phyloP scores from a whole-genome alignment of 2,113 vertebrate genomes.

The Miniopterus natalensis region DNA sequence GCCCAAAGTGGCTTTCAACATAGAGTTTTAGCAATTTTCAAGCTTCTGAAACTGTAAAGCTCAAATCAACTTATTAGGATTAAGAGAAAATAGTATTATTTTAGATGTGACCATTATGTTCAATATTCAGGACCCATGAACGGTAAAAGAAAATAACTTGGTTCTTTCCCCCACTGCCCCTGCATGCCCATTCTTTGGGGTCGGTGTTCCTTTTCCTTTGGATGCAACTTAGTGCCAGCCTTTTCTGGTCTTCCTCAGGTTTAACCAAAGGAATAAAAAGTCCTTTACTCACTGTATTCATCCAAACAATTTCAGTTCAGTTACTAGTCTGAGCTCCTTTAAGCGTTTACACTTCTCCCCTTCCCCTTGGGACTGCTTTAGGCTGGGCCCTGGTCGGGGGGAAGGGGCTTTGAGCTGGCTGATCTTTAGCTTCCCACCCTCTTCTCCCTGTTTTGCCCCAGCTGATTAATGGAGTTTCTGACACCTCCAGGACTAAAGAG shows the following conservation, averaged over 20 bases:
- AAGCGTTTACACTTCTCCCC: not conserved
- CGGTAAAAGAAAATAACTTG: not conserved
- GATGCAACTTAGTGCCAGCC: not conserved
- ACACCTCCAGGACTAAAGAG: not conserved
- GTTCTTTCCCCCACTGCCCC: not conserved
- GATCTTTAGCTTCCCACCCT: not conserved
- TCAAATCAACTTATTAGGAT: not conserved
- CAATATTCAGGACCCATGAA: not conserved
- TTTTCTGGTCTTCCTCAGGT: not conserved
- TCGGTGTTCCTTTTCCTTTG: not conserved
- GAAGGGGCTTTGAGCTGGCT: not conserved
- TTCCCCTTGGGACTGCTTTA: not conserved
- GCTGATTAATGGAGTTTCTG: not conserved
- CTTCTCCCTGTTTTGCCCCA: not conserved
- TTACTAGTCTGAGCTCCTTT: not conserved
- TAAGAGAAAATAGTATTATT: not conserved
- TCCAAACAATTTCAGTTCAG: not conserved
- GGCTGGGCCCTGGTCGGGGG: not conserved
- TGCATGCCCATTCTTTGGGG: not conserved
- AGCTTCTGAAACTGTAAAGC: conserved; percentile 38
- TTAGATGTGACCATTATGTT: not conserved
- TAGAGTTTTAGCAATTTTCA: not conserved
- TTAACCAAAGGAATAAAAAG: not conserved
- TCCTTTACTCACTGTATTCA: not conserved
- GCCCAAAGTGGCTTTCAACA: not conserved